Evolutionary conservation across 1,140 invertebrate genomes (phyloP).

Genomic region (Drosophila gunungcola): DNA sequence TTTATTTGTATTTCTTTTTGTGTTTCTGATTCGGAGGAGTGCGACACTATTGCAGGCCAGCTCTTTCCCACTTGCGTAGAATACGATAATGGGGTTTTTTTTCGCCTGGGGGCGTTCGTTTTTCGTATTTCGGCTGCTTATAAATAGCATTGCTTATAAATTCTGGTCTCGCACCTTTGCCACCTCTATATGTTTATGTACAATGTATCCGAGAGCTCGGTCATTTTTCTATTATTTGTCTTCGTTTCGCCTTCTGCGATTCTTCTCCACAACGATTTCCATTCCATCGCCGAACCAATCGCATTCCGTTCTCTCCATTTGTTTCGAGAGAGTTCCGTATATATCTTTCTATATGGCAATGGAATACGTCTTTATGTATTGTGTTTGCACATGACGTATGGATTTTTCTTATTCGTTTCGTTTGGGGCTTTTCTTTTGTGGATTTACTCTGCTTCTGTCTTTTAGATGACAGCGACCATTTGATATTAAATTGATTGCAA

Average conservation of each 20-base stretch:
- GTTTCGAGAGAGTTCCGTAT: conserved; percentile 12
- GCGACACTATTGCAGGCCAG: conserved; percentile 22
- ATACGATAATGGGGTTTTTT: conserved; percentile 25
- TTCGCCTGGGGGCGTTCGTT: conserved; percentile 64
- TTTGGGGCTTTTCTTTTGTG: conserved; percentile 33
- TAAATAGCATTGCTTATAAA: conserved; percentile 58
- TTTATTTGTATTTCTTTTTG: conserved; percentile 75
- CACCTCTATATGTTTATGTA: conserved; percentile 54
- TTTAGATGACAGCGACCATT: conserved; percentile 36
- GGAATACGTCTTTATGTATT: conserved; percentile 22
- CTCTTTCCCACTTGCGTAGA: conserved; percentile 13
- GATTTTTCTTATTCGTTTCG: conserved; percentile 27
- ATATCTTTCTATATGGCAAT: conserved; percentile 15
- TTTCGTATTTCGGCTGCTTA: conserved; percentile 51
- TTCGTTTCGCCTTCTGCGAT: conserved; percentile 50
- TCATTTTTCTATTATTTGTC: conserved; percentile 57
- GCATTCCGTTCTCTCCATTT: conserved; percentile 48
- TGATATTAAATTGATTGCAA: conserved; percentile 36
- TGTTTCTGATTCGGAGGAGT: conserved; percentile 69
- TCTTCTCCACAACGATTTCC: conserved; percentile 46
- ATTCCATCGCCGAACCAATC: conserved; percentile 46
- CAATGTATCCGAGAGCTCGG: conserved; percentile 8
- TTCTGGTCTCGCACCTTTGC: conserved; percentile 57
- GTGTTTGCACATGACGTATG: conserved; percentile 36
- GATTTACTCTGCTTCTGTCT: conserved; percentile 2